phyloP scores from a whole-genome alignment of 2,113 vertebrate species.

The Rhinolophus ferrumequinum region DNA sequence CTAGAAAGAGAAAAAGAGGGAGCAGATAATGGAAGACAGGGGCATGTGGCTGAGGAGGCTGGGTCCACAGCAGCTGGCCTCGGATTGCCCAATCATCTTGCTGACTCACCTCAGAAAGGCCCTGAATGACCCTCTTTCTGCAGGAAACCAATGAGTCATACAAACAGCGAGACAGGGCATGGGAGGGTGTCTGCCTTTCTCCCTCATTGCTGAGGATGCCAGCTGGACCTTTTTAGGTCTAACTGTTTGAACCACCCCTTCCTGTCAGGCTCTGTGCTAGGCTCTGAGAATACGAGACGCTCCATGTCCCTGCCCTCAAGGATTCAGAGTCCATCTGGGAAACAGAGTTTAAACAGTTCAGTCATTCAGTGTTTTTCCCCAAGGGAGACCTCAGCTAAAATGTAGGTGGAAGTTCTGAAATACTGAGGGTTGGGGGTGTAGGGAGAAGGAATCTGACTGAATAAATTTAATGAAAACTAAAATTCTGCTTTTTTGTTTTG shows the following conservation, averaged over 20 bases:
- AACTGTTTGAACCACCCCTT: not conserved
- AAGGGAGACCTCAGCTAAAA: not conserved
- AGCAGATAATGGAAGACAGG: not conserved
- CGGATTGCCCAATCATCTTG: not conserved
- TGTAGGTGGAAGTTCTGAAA: not conserved
- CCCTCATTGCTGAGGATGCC: not conserved
- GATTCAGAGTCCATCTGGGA: not conserved
- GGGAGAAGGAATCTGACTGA: not conserved
- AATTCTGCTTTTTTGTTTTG: conserved; percentile 26
- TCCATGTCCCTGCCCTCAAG: not conserved
- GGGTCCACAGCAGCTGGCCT: not conserved
- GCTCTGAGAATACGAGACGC: not conserved
- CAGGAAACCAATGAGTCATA: conserved; percentile 42
- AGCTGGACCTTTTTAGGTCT: not conserved
- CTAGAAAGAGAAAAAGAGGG: not conserved
- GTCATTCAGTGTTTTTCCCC: not conserved
- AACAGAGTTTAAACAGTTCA: not conserved
- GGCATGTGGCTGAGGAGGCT: not conserved
- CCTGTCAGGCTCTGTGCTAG: not conserved
- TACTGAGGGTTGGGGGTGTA: not conserved
- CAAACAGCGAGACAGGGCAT: not conserved
- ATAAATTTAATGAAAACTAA: conserved; percentile 57
- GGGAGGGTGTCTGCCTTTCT: not conserved
- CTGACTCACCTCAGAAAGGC: not conserved
- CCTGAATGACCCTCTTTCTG: not conserved